These are phyloP conservation scores for Phaenicophaeus curvirostris DNA, from an alignment of 2,797 vertebrate species.

Conservation along the genomic window DNA sequence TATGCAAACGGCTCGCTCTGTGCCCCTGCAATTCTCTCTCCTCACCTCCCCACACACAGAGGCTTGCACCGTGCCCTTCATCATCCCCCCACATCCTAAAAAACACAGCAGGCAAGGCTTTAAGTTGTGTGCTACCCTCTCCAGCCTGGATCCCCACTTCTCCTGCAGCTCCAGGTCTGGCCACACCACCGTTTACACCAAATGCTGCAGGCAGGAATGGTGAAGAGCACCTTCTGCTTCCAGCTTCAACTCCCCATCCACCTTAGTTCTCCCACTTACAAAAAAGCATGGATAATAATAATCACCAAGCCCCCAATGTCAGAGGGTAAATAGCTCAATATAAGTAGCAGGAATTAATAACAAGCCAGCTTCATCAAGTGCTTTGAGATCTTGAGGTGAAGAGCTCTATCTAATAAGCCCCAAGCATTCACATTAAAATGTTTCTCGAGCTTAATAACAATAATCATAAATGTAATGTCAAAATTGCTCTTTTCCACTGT, in stretches of 20 bases:
- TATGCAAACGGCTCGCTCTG: not conserved
- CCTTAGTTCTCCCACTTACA: not conserved
- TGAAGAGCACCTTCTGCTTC: not conserved
- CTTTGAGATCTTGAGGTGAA: conserved; percentile 28
- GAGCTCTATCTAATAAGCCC: conserved; percentile 8
- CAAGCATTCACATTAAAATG: not conserved
- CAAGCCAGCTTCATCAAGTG: not conserved
- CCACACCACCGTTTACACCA: rapidly evolving
- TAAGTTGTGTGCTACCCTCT: not conserved
- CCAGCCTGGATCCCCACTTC: not conserved
- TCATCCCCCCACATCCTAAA: not conserved
- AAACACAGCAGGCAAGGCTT: not conserved
- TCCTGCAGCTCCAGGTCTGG: not conserved
- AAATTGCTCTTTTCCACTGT: not conserved
- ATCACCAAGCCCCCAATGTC: not conserved
- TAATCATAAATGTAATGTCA: not conserved
- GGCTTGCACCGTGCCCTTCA: not conserved
- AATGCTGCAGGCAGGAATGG: not conserved
- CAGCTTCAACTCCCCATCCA: not conserved
- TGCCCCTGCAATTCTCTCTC: not conserved
- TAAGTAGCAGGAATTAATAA: conserved; percentile 1
- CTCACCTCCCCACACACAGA: no score
- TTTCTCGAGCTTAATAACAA: conserved; percentile 30
- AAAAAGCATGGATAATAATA: not conserved
- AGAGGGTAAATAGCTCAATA: not conserved